Evolutionary conservation across 2,113 vertebrate species (phyloP), one percentile per base, ranked within the genome.

Genomic region (Tetraodon nigroviridis): DNA sequence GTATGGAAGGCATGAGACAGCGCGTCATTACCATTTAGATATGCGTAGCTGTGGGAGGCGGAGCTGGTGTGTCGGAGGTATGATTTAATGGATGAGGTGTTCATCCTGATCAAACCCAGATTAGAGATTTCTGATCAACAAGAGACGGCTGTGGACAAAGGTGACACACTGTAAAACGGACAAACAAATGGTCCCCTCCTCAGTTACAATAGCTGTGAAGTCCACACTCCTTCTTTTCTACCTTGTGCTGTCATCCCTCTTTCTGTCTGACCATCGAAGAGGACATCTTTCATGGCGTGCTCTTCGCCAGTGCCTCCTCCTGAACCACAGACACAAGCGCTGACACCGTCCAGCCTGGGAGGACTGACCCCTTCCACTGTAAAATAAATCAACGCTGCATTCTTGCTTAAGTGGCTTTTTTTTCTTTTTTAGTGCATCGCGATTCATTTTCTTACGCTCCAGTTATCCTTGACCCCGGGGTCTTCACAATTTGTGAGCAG

Each of bases 371-470:
- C 75, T 87, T 73, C 58, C 82, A 85, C 72, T 84, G 84, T 85
- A 89, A 95, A 92, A 95, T 93, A 93, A 93, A 94, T 96, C 92
- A 92, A 91, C 81, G 87, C 86, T 82, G 83, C 92, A 90, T 92
- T 94, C 92, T 91, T 93, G 90, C 92, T 93, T 93, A 92, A 94
- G 91, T 91, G 90, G 92, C 92, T 88, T 75, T 94, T 94, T n/a
- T n/a, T n/a, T n/a, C n/a, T n/a, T n/a, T n/a, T 91, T 72, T 68
- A 89, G 89, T 89, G 86, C 82, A 68, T 78, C 71, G 85, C 89
- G 92, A 90, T 91, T 88, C 90, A 91, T 94, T 94, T 94, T 92
- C 89, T 87, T 87, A 57, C 69, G 83, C 78, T 82, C 75, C 49
- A 57, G 72, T 55, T 88, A 90, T 87, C 92, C 93, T 95, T 95